Percentiles rank a stretch among this genome's conserved stretches.
phyloP scores from a whole-genome alignment of 1,140 invertebrate species.

The Metaphire vulgaris region DNA sequence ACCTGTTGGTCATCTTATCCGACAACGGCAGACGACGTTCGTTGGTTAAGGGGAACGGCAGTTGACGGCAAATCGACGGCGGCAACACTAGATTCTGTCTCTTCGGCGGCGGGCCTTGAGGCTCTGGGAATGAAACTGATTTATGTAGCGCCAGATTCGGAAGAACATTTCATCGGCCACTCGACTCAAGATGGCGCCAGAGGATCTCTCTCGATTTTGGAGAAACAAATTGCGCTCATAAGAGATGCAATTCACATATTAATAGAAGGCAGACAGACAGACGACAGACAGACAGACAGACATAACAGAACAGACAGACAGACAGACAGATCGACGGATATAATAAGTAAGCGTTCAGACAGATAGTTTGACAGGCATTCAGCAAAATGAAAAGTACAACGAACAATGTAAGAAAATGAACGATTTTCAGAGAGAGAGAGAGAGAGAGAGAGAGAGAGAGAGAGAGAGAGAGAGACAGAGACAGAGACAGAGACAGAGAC shows the following conservation, averaged over 20 bases:
- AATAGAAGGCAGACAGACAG: neutral
- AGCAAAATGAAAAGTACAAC: no score
- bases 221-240: no score
- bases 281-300: neutral
- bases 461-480: neutral
- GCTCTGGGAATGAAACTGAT: no score
- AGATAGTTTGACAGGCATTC: no score
- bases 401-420: neutral
- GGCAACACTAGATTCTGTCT: neutral
- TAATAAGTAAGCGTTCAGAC: neutral
- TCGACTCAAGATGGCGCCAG: no score
- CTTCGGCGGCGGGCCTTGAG: no score
- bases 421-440: neutral
- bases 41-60: neutral
- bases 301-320: neutral
- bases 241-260: neutral
- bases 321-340: neutral
- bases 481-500: neutral
- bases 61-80: neutral
- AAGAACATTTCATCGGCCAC: neutral
- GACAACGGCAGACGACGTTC: neutral
- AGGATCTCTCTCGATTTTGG: no score
- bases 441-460: slow-evolving; percentile 1
- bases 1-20: neutral
- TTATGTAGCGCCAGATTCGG: no score